phyloP scores from a whole-genome alignment of 2,113 vertebrate genomes.

The Spermophilus dauricus region DNA sequence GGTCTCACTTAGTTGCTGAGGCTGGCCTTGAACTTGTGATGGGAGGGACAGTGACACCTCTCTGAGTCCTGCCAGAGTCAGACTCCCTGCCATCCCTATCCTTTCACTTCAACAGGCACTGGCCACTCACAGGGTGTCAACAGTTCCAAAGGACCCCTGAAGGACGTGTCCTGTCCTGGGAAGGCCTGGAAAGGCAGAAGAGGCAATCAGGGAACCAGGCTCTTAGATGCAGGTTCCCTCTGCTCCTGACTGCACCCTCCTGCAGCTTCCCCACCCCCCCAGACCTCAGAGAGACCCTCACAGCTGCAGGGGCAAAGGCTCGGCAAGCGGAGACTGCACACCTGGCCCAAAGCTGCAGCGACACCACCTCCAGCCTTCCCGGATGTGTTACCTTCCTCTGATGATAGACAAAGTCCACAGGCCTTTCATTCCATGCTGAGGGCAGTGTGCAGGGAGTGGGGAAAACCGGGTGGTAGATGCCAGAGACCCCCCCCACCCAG shows the following conservation, averaged over 20 bases:
- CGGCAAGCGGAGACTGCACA: not conserved
- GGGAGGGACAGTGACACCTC: not conserved
- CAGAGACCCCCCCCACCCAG: not conserved
- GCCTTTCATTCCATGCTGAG: not conserved
- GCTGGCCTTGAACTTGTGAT: too few relatives aligned
- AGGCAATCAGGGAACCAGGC: not conserved
- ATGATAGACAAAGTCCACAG: conserved; percentile 34
- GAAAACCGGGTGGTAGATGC: not conserved
- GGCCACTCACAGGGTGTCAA: not conserved
- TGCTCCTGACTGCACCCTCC: not conserved
- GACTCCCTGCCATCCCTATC: too few relatives aligned
- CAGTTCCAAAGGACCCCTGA: not conserved
- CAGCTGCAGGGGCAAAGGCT: not conserved
- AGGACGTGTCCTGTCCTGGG: not conserved
- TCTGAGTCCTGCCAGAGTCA: not conserved
- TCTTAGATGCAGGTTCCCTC: not conserved
- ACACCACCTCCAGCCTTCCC: conserved; percentile 7
- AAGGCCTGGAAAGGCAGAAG: not conserved
- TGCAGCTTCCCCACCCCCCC: rapidly evolving
- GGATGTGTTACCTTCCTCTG: conserved; percentile 6
- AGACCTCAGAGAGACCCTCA: not conserved
- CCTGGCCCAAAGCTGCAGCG: conserved; percentile 45
- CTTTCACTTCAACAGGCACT: not conserved
- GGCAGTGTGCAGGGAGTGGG: not conserved
- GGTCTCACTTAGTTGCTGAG: too few relatives aligned